phyloP scores from a whole-genome alignment of 35 echinoderm and acorn worm genomes.

The Ptychodera flava region DNA sequence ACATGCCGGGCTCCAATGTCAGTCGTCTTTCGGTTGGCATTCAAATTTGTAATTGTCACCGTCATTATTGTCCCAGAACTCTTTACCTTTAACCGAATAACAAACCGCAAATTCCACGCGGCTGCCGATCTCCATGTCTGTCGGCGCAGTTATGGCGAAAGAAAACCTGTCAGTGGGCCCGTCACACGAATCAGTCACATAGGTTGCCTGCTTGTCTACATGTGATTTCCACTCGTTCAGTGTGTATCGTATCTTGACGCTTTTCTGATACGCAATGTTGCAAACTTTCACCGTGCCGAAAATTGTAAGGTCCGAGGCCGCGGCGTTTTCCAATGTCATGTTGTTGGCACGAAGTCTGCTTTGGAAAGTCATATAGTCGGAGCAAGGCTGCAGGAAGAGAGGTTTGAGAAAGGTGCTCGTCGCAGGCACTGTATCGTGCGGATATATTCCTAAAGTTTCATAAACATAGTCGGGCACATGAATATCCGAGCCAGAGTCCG shows the following conservation, averaged over 20 bases:
- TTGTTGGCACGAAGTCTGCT: constrained; percentile 26
- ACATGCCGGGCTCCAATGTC: too few species aligned
- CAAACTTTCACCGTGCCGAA: constrained; percentile 65
- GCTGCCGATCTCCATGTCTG: constrained; percentile 31
- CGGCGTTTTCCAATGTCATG: constrained; percentile 56
- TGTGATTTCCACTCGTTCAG: constrained; percentile 47
- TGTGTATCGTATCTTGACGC: constrained; percentile 47
- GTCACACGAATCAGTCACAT: constrained; percentile 55
- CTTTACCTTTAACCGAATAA: constrained; percentile 24
- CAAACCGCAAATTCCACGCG: constrained; percentile 46
- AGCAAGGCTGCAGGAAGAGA: constrained; percentile 53
- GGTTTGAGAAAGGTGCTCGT: constrained; percentile 15
- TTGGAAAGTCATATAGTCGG: constrained; percentile 36
- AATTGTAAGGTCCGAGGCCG: constrained; percentile 55
- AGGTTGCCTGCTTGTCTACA: constrained; percentile 38
- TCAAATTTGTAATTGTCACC: constrained; percentile 53
- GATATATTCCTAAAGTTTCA: not conserved
- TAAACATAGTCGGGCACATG: not conserved
- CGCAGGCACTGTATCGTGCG: not conserved
- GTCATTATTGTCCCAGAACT: constrained; percentile 62
- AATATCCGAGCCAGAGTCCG: not conserved
- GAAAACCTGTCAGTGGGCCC: constrained; percentile 70
- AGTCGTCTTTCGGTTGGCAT: constrained; percentile 35
- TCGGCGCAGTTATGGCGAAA: constrained; percentile 48
- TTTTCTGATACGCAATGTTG: constrained; percentile 50